Percentiles rank a stretch among this genome's conserved stretches.
Conservation (phyloP, 1,140 invertebrate species). For the Brachionus rotundiformis region DNA sequence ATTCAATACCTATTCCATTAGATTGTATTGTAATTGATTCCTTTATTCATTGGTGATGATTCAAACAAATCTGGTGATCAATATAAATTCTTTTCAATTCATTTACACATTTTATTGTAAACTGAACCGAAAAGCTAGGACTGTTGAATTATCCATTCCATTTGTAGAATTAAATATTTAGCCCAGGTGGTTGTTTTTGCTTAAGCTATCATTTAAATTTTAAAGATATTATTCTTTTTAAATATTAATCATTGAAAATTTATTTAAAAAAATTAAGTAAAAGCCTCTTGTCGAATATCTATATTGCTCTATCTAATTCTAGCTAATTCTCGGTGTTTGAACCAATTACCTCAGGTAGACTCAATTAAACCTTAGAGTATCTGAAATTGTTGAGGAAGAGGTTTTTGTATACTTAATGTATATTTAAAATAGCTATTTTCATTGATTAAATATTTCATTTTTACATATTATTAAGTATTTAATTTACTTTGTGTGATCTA, state of each 20-base stretch:
- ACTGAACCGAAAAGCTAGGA: not conserved
- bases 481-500: not conserved
- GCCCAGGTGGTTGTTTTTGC: not conserved
- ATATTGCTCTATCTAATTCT: not conserved
- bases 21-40: not conserved
- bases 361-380: not conserved
- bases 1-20: not conserved
- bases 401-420: conserved; percentile 15
- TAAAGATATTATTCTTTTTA: not conserved
- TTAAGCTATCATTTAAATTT: not conserved
- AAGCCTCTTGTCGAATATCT: not conserved
- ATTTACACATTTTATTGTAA: not conserved
- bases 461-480: not conserved
- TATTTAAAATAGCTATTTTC: not conserved
- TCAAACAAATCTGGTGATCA: conserved; percentile 6
- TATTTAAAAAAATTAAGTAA: not conserved
- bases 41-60: not conserved
- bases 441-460: not conserved
- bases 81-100: not conserved
- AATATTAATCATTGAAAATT: not conserved
- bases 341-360: not conserved
- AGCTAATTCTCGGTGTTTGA: not conserved
- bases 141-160: conserved; percentile 18
- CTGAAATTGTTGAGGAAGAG: not conserved
- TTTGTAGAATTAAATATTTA: not conserved